Conservation (phyloP, 2,797 vertebrate species). For the Limnodromus scolopaceus region DNA sequence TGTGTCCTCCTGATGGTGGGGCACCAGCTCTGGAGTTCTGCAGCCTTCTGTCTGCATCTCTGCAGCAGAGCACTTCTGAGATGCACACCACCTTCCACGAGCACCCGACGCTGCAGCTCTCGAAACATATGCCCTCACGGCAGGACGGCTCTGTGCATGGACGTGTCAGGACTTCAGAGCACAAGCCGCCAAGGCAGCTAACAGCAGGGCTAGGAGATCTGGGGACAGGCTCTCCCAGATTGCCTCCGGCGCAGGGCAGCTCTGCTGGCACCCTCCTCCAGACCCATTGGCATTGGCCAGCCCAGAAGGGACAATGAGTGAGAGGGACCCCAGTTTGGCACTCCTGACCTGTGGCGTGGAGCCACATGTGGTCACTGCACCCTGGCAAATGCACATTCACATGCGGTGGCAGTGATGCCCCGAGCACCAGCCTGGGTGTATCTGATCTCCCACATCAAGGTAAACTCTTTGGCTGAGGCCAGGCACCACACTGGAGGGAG, state of each 20-base stretch:
- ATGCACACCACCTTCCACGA: background rate
- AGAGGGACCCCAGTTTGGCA: background rate
- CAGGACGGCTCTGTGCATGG: fast-evolving
- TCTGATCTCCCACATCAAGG: background rate
- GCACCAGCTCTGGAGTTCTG: background rate
- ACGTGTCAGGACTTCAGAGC: background rate
- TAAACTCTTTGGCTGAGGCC: background rate
- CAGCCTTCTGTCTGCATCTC: background rate
- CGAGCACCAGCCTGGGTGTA: fast-evolving
- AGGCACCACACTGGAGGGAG: background rate
- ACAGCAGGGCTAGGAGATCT: fast-evolving
- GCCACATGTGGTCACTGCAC: fast-evolving
- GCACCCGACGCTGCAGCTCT: background rate
- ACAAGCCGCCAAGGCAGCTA: fast-evolving
- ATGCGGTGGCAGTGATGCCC: fast-evolving
- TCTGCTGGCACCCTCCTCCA: background rate
- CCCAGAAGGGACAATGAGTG: background rate
- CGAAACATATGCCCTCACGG: fast-evolving
- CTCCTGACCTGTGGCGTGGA: fast-evolving
- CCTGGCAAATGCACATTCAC: fast-evolving
- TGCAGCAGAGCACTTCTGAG: background rate
- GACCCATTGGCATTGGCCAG: fast-evolving
- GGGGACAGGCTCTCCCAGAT: fast-evolving
- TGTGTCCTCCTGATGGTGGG: fast-evolving
- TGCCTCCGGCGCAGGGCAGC: no score